Conservation (phyloP, 2,888 invertebrate species). For the Heliconius aoede region DNA sequence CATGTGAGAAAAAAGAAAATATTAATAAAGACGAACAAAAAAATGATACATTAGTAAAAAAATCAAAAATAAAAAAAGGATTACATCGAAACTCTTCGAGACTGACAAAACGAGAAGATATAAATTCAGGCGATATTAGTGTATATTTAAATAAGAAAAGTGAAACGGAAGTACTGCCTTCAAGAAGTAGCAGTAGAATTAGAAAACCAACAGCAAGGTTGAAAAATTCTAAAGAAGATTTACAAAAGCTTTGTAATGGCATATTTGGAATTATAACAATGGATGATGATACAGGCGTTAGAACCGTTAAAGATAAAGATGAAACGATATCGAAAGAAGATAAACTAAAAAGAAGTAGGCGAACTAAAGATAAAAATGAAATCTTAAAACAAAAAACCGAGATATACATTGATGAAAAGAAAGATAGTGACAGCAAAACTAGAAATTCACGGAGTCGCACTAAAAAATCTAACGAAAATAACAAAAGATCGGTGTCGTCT, state of each 20-base stretch:
- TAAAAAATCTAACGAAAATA: conserved; percentile 22
- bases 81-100: conserved; percentile 61
- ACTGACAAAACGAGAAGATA: conserved; percentile 57
- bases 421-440: neutral
- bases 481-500: conserved; percentile 37
- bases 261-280: conserved; percentile 60
- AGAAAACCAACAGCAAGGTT: conserved; percentile 69
- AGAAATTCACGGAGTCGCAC: conserved; percentile 30
- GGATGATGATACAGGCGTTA: conserved; percentile 22
- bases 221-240: conserved; percentile 49
- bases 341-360: conserved; percentile 15
- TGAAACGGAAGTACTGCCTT: conserved; percentile 61
- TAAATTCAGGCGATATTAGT: conserved; percentile 54
- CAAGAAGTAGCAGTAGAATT: conserved; percentile 66
- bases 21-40: conserved; percentile 53
- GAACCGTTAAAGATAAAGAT: conserved; percentile 32
- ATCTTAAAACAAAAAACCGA: conserved; percentile 4
- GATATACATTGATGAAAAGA: neutral
- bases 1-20: conserved; percentile 66
- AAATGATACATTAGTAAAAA: conserved; percentile 73
- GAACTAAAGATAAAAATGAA: conserved; percentile 19
- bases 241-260: conserved; percentile 52
- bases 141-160: conserved; percentile 65
- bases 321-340: conserved; percentile 27
- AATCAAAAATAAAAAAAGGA: conserved; percentile 57